phyloP scores from a whole-genome alignment of 2,888 invertebrate genomes.

The Stegophylla sp. region DNA sequence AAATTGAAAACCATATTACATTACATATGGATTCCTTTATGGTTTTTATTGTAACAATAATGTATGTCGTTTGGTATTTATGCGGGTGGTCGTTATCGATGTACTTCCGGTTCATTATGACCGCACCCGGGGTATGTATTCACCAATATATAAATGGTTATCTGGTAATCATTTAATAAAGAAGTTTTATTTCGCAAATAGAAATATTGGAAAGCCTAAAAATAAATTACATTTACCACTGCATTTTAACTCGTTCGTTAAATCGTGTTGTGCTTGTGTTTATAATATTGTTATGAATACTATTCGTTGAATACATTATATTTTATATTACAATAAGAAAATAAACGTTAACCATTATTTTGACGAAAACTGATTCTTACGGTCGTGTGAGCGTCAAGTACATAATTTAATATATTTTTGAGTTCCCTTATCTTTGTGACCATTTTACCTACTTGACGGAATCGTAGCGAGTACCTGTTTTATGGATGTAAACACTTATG shows the following conservation, averaged over 20 bases:
- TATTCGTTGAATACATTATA: not conserved
- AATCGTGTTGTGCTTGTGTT: not conserved
- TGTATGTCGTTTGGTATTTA: slow-evolving; percentile 24
- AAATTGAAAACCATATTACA: slow-evolving; percentile 28
- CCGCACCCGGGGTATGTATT: not conserved
- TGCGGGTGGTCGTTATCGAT: slow-evolving; percentile 34
- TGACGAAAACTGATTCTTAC: not conserved
- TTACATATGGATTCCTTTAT: slow-evolving; percentile 37
- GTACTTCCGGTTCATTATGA: slow-evolving; percentile 44
- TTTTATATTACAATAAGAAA: not conserved
- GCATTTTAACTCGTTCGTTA: too few relatives aligned
- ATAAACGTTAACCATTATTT: not conserved
- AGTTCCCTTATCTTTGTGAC: not conserved
- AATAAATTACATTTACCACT: not conserved
- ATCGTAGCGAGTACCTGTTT: not conserved
- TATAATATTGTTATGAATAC: not conserved
- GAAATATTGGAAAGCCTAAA: slow-evolving; percentile 2
- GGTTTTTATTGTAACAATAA: slow-evolving; percentile 32
- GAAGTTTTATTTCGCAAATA: not conserved
- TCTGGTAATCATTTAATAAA: slow-evolving; percentile 21
- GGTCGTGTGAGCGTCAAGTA: not conserved
- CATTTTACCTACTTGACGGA: not conserved
- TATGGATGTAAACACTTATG: not conserved
- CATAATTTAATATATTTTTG: not conserved
- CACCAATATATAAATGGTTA: slow-evolving; percentile 2